Conservation (phyloP, 2,797 vertebrate species). For the Chiloscyllium punctatum region DNA sequence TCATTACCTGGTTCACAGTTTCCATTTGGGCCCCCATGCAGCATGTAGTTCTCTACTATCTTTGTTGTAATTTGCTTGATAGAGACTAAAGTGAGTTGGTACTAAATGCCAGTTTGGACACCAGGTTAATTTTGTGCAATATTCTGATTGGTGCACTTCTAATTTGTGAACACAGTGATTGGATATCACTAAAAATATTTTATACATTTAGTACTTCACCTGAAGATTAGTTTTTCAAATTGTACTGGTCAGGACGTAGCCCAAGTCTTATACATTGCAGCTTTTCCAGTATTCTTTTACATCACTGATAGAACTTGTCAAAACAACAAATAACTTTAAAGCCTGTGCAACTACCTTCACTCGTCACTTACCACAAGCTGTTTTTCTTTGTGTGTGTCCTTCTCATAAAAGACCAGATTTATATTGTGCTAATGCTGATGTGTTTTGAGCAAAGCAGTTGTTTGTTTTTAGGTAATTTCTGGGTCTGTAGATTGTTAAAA, state of each 20-base stretch:
- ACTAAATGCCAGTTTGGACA: background rate
- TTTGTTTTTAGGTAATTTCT: too few relatives aligned
- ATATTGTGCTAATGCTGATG: background rate
- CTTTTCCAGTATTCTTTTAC: background rate
- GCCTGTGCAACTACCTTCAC: background rate
- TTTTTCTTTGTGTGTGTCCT: background rate
- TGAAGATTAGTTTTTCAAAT: background rate
- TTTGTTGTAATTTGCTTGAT: background rate
- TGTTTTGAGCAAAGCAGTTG: too few relatives aligned
- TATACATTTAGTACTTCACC: background rate
- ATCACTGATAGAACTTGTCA: background rate
- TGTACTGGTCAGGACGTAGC: background rate
- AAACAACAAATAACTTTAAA: background rate
- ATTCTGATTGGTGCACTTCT: background rate
- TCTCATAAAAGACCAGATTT: background rate
- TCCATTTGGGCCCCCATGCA: background rate
- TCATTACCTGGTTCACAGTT: background rate
- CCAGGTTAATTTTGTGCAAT: background rate
- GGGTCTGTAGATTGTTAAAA: too few relatives aligned
- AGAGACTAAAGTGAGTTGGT: background rate
- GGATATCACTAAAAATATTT: background rate
- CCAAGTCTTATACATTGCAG: too few relatives aligned
- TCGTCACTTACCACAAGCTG: background rate
- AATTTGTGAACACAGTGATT: background rate
- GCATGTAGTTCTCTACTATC: background rate